These are phyloP conservation scores for Ficedula albicollis DNA, from an alignment of 2,797 vertebrate genomes.

Conservation along the genomic window DNA sequence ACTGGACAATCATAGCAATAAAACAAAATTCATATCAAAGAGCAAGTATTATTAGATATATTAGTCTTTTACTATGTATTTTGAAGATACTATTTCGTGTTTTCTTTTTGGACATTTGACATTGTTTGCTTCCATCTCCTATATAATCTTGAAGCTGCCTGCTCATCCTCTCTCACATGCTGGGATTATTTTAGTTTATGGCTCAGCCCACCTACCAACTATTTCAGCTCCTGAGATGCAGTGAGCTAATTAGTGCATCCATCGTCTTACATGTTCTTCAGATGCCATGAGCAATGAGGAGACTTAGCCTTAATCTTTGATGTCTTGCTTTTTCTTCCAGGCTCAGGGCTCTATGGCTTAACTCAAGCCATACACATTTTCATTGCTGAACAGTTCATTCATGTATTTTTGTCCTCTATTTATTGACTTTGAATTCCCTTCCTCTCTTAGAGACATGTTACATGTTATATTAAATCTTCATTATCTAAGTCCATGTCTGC, in stretches of 20 bases:
- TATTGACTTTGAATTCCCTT: background rate
- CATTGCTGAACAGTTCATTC: background rate
- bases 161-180: slow-evolving; percentile 11
- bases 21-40: background rate
- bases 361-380: background rate
- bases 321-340: background rate
- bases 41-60: background rate
- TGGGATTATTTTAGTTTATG: slow-evolving; percentile 45
- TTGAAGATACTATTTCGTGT: background rate
- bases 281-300: background rate
- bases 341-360: background rate
- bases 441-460: background rate
- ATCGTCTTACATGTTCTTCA: background rate
- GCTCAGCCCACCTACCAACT: slow-evolving; percentile 39
- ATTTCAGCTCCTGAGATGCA: slow-evolving; percentile 29
- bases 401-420: background rate
- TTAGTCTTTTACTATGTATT: background rate
- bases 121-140: background rate
- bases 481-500: background rate
- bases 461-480: background rate
- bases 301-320: background rate
- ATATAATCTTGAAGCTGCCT: background rate
- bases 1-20: background rate
- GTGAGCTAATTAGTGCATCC: background rate
- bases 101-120: background rate